Evolutionary conservation across 2,797 vertebrate genomes (phyloP), one percentile per base, ranked within the genome.

Genomic region (Acipenser ruthenus): DNA sequence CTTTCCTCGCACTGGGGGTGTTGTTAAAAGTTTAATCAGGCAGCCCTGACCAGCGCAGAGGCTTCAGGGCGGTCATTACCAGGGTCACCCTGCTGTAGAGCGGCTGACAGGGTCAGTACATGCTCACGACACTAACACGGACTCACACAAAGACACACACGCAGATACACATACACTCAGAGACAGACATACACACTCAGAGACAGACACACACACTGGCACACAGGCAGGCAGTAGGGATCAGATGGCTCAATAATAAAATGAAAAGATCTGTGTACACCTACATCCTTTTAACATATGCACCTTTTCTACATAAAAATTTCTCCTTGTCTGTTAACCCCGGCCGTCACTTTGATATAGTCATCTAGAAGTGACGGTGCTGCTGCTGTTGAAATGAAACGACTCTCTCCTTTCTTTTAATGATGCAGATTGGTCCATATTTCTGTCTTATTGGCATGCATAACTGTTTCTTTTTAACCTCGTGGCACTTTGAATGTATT

Each of bases 21-120:
- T 89, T 89, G 88, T 89, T 92, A 91, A 90, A 90, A 91, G 89
- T 90, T 89, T 90, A 89, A 91, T 90, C 88, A 89, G 88, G 82
- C 80, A 83, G 86, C 85, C 82, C 85, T 90, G 89, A 88, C 89
- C 89, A 89, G 80, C 78, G 86, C 86, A 86, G 85, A 84, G 87
- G 87, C 83, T 80, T 81, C 80, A 73, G 82, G 82, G 80, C 79
- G 85, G 88, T 86, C 85, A 87, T 90, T 87, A 87, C 83, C 0
- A 83, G 80, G 88, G 89, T 90, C 88, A 85, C 83, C 86, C 86
- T 86, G 85, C 86, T 85, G 83, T 76, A 88, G 77, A 73, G 76
- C 75, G 80, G 78, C 85, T 89, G 90, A 90, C 90, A 87, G 90
- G 85, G 87, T 86, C 87, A 79, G 18, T 18, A 18, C 18, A 18